A percentile compares a stretch with the other conserved stretches of the same genome.
Conservation (phyloP, 2,113 vertebrate species). For the Nematolebias whitei region DNA sequence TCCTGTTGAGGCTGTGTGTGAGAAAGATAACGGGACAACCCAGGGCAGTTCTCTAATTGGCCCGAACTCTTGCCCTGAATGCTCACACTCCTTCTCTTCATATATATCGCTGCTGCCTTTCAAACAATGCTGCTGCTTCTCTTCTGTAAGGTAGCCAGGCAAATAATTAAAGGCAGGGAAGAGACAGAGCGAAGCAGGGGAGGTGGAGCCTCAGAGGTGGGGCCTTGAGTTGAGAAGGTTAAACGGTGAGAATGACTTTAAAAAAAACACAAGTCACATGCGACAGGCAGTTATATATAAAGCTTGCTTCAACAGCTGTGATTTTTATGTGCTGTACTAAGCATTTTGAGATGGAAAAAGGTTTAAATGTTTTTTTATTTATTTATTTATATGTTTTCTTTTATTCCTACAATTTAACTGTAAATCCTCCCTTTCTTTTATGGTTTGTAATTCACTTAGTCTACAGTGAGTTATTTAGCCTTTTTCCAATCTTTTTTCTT, state of each 20-base stretch:
- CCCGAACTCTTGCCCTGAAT: slow-evolving; percentile 56
- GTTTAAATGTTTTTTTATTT: slow-evolving; percentile 8
- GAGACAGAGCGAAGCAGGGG: neutral
- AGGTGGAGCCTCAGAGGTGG: slow-evolving; percentile 13
- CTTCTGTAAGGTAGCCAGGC: slow-evolving; percentile 8
- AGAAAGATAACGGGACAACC: slow-evolving; percentile 68
- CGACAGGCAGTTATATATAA: neutral
- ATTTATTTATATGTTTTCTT: neutral
- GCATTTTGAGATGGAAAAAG: neutral
- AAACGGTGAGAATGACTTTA: slow-evolving; percentile 24
- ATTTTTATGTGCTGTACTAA: neutral
- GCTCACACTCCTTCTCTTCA: slow-evolving; percentile 34
- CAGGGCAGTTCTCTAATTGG: slow-evolving; percentile 69
- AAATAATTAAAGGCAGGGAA: slow-evolving; percentile 5
- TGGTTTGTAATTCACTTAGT: neutral
- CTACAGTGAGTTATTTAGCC: neutral
- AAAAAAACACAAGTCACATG: slow-evolving; percentile 7
- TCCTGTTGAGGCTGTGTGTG: slow-evolving; percentile 58
- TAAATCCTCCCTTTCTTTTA: neutral
- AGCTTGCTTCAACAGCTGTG: slow-evolving; percentile 12
- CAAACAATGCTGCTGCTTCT: slow-evolving; percentile 26
- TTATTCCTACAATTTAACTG: neutral
- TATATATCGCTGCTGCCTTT: slow-evolving; percentile 42
- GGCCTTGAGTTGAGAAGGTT: slow-evolving; percentile 34
- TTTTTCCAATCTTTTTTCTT: neutral